Percentiles rank a stretch among this genome's conserved stretches.
Conservation (phyloP, 2,888 invertebrate genomes). For the Synanthedon myopaeformis region DNA sequence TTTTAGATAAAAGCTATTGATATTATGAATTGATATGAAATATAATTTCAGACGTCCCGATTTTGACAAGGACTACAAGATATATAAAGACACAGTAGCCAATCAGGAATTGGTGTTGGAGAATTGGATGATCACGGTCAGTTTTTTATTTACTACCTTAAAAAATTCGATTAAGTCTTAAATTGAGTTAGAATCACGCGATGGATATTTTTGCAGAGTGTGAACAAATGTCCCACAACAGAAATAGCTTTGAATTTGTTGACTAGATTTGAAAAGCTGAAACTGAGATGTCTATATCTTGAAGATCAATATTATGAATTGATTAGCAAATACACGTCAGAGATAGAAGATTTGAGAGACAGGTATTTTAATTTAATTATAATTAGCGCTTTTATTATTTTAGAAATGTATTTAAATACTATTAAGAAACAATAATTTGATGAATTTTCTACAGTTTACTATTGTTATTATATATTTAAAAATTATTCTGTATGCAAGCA, state of each 20-base stretch:
- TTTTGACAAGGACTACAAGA: slow-evolving; percentile 82
- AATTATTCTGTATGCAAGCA: no score
- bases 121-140: slow-evolving; percentile 75
- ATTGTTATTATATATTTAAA: no score
- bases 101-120: slow-evolving; percentile 80
- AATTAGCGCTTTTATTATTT: no score
- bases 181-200: background rate
- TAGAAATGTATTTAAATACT: no score
- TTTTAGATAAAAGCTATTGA: no score
- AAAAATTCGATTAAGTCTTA: background rate
- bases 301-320: slow-evolving; percentile 81
- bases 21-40: no score
- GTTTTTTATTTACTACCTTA: background rate
- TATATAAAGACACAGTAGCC: slow-evolving; percentile 76
- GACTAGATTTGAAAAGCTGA: slow-evolving; percentile 77
- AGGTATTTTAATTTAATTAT: slow-evolving; percentile 32
- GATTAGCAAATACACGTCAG: slow-evolving; percentile 73
- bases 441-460: no score
- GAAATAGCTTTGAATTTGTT: slow-evolving; percentile 64
- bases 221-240: slow-evolving; percentile 58
- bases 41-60: slow-evolving; percentile 50
- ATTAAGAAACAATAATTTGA: no score
- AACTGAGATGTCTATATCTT: slow-evolving; percentile 78
- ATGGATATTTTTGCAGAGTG: slow-evolving; percentile 30
- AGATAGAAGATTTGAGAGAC: slow-evolving; percentile 79